Base-by-base conservation (phyloP, 2,113 vertebrate species). In the Verasper variegatus region DNA sequence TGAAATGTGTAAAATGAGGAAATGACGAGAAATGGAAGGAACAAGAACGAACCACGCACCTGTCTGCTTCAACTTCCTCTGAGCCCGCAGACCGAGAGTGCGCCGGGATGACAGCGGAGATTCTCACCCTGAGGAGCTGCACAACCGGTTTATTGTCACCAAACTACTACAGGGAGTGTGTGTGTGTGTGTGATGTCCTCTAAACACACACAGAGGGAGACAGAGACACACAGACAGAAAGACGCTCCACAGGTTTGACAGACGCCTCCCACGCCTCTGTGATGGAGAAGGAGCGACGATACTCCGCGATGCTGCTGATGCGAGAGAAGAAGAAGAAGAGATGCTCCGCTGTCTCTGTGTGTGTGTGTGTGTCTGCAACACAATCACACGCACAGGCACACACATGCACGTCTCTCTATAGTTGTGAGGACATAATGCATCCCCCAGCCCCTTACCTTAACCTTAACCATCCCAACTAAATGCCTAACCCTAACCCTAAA, bases 51-150 rank as follows among this genome's bases (percentile, higher is more conserved):
- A 61, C n/a, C 23, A 91, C 89, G 82, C 88, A 92, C 91, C 89
- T 92, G 91, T 90, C 90, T 73, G 88, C 69, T 88, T 80, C 74
- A 90, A 90, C 89, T 92, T 84, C 78, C 74, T 73, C 18, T 42
- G 31, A 62, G 76, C 11, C 23, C 66, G 68, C 20, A 17, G 14
- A 77, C 68, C 54, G 71, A 7, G 80, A 82, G 68, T 85, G 70
- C 80, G 83, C 73, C 76, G 71, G 89, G 80, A 76, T 76, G 83
- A 59, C 77, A 65, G 67, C 45, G 8, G 56, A 45, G 67, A 51
- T 66, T 57, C 31, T 57, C 73, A 21, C 17, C 20, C 12, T 21
- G 9, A 40, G 51, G 54, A 74, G 67, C 74, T 12, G 81, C 2
- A 0, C 59, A 72, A 72, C 71, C 76, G 42, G 71, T 70, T 67